Evolutionary conservation across 2,888 invertebrate species (phyloP).

Genomic region (Polydrusus cervinus): DNA sequence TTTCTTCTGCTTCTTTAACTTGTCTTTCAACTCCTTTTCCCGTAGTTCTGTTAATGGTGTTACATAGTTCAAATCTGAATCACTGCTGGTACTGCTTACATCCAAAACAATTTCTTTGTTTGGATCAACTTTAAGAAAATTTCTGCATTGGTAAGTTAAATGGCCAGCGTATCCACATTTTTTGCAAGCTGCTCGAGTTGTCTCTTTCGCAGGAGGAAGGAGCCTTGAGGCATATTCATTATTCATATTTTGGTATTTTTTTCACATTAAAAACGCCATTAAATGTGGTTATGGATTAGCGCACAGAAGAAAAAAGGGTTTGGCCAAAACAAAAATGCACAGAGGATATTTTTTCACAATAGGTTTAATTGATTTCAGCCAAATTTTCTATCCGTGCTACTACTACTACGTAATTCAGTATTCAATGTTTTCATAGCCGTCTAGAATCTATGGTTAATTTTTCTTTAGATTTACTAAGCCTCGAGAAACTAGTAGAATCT

Average conservation of each 20-base stretch:
- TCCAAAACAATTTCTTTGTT: constrained; percentile 94
- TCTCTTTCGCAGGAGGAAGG: constrained; percentile 78
- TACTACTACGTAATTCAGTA: no score
- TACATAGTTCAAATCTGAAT: constrained; percentile 86
- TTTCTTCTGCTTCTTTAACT: constrained; percentile 78
- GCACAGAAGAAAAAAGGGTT: no score
- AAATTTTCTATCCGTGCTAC: no score
- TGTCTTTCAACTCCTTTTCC: constrained; percentile 84
- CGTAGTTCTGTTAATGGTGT: constrained; percentile 88
- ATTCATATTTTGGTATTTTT: constrained; percentile 37
- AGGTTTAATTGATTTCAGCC: no score
- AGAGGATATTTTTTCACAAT: no score
- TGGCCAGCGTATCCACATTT: constrained; percentile 98
- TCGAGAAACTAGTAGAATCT: no score
- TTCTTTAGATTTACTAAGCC: no score
- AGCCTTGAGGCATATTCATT: constrained; percentile 71
- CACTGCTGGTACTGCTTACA: constrained; percentile 95
- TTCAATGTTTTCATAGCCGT: no score
- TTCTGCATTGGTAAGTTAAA: constrained; percentile 95
- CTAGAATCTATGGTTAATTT: no score
- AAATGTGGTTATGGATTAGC: no score
- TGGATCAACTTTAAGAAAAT: constrained; percentile 95
- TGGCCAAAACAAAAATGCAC: no score
- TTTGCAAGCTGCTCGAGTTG: constrained; percentile 89
- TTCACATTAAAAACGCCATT: no score